phyloP scores from a whole-genome alignment of 2,113 vertebrate species.

The Anas platyrhynchos region DNA sequence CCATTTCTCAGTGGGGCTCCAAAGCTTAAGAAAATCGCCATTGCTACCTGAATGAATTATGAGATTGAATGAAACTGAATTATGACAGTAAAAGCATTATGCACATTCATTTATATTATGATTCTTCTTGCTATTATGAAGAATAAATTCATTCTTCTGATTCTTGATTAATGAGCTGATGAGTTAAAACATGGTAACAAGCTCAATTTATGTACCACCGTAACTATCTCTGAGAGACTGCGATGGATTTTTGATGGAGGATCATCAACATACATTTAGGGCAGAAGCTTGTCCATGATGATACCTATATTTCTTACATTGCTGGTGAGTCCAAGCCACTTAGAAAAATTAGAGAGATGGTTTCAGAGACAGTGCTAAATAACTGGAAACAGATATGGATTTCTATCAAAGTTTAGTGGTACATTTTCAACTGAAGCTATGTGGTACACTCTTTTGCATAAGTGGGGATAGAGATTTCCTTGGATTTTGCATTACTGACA shows the following conservation, averaged over 20 bases:
- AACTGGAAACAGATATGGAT: neutral
- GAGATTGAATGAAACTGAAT: neutral
- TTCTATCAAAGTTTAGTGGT: neutral
- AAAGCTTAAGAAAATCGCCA: neutral
- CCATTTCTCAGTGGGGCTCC: neutral
- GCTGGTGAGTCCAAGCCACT: neutral
- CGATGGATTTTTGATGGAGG: neutral
- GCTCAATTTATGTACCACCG: neutral
- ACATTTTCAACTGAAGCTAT: neutral
- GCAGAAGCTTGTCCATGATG: neutral
- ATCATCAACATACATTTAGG: neutral
- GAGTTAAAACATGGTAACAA: neutral
- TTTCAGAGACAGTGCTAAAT: neutral
- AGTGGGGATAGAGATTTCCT: neutral
- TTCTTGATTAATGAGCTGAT: neutral
- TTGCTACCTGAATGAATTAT: neutral
- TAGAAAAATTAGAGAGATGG: neutral
- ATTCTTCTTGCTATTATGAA: neutral
- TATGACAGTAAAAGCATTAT: neutral
- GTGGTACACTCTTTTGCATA: neutral
- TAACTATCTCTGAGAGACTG: neutral
- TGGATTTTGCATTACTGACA: neutral
- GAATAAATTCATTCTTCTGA: neutral
- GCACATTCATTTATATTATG: neutral
- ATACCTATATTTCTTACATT: neutral